Conservation (phyloP, 2,113 vertebrate species). For the Melierax canorus region DNA sequence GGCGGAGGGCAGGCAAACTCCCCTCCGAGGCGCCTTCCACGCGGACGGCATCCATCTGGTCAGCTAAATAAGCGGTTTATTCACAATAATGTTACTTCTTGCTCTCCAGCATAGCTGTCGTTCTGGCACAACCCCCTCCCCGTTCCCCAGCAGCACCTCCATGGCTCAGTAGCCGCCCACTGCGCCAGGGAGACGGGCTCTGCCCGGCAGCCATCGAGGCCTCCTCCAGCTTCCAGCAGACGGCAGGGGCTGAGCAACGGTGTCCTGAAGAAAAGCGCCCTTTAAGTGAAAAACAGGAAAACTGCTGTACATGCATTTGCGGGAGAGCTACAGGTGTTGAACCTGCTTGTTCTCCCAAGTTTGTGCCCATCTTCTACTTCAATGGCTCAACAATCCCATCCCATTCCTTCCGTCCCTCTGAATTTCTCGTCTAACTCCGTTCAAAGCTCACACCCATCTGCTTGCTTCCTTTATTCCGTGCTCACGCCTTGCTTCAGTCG, state of each 20-base stretch:
- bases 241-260: background rate
- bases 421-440: background rate
- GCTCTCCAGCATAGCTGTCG: background rate
- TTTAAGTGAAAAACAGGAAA: background rate
- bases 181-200: fast-evolving
- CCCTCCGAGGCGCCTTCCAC: background rate
- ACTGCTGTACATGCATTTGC: fast-evolving
- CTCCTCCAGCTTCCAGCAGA: background rate
- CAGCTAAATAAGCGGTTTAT: background rate
- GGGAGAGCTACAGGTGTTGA: background rate
- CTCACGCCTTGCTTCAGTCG: background rate
- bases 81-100: background rate
- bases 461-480: background rate
- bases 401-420: background rate
- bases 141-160: background rate
- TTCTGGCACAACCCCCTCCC: too few relatives aligned
- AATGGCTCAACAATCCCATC: background rate
- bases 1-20: too few relatives aligned
- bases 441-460: background rate
- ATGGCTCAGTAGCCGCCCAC: fast-evolving
- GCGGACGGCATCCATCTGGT: fast-evolving
- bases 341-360: background rate
- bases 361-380: background rate
- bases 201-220: background rate
- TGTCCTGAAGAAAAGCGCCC: background rate